Percentiles rank a stretch among this genome's conserved stretches.
Evolutionary conservation across 2,797 vertebrate species (phyloP).

Genomic region (Microctenopoma lineatum): DNA sequence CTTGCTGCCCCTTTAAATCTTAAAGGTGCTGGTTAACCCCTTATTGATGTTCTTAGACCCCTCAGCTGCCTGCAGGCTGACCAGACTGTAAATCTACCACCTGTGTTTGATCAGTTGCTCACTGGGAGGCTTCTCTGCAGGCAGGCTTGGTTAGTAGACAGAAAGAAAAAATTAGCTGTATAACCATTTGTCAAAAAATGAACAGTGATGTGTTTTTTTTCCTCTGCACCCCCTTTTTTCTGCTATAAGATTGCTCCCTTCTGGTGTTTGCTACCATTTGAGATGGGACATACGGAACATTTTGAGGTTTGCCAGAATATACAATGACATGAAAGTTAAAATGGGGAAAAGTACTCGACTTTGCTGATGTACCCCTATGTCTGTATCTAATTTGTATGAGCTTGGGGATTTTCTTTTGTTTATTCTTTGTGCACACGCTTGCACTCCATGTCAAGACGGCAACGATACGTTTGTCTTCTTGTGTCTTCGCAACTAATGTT

Average conservation of each 20-base stretch:
- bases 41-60: slow-evolving; percentile 79
- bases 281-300: slow-evolving; percentile 44
- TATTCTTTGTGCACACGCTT: not conserved
- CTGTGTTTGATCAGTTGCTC: slow-evolving; percentile 71
- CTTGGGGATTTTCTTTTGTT: slow-evolving; percentile 31
- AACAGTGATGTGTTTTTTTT: slow-evolving; percentile 46
- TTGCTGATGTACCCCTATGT: slow-evolving; percentile 24
- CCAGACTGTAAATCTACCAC: slow-evolving; percentile 68
- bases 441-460: slow-evolving; percentile 31
- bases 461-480: slow-evolving; percentile 32
- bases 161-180: slow-evolving; percentile 35
- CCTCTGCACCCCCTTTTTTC: slow-evolving; percentile 56
- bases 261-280: slow-evolving; percentile 47
- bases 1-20: slow-evolving; percentile 84
- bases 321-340: slow-evolving; percentile 40
- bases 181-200: slow-evolving; percentile 54
- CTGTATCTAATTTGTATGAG: slow-evolving; percentile 50
- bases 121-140: slow-evolving; percentile 65
- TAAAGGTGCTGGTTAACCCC: slow-evolving; percentile 83
- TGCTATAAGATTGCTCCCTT: slow-evolving; percentile 39
- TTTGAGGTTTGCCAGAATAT: slow-evolving; percentile 44
- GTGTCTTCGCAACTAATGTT: slow-evolving; percentile 47
- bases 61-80: slow-evolving; percentile 68
- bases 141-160: slow-evolving; percentile 67
- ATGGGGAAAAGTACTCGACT: slow-evolving; percentile 18